phyloP scores from a whole-genome alignment of 2,113 vertebrate species.

The Mustelus asterias region DNA sequence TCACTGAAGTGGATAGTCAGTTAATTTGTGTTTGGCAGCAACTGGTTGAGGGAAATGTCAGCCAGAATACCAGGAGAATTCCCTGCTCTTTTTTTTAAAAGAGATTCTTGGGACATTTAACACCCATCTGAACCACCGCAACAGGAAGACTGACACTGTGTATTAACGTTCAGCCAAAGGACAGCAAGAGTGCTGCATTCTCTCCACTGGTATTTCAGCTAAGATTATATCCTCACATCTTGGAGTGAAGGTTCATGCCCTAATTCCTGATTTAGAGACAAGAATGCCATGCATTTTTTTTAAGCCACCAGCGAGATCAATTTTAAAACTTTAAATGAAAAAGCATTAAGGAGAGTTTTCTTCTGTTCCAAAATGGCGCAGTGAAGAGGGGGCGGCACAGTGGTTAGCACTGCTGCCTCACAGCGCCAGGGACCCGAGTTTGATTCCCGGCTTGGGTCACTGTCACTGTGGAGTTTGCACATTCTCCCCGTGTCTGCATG shows the following conservation, averaged over 20 bases:
- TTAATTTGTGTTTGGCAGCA: not conserved
- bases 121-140: not conserved
- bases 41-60: not conserved
- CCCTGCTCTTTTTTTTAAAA: not conserved
- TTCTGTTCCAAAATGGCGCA: not conserved
- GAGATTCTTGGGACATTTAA: not conserved
- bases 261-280: not conserved
- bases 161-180: not conserved
- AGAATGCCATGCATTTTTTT: not conserved
- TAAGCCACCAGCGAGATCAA: not conserved
- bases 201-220: not conserved
- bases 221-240: not conserved
- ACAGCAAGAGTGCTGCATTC: not conserved
- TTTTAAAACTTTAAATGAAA: not conserved
- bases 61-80: not conserved
- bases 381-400: not conserved
- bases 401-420: too few relatives aligned
- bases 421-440: too few relatives aligned
- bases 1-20: not conserved
- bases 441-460: too few relatives aligned
- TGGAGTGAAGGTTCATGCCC: not conserved
- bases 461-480: too few relatives aligned
- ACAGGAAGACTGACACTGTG: not conserved
- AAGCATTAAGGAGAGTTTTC: not conserved
- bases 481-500: too few relatives aligned